These are phyloP conservation scores for Peromyscus californicus DNA, from an alignment of 2,113 vertebrate species.

Conservation along the genomic window DNA sequence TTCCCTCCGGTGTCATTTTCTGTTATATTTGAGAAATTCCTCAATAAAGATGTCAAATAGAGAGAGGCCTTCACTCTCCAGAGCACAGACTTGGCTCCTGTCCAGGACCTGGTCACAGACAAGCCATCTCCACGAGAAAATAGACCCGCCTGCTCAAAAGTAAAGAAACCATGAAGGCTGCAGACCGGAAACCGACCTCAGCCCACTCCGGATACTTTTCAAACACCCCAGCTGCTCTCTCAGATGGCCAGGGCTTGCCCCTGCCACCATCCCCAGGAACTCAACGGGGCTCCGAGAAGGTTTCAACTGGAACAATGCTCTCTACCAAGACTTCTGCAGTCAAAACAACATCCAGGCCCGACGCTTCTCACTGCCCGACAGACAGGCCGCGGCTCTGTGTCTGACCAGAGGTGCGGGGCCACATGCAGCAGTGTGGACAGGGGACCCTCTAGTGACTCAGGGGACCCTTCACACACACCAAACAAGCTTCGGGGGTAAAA, in stretches of 20 bases:
- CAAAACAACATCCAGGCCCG: neutral
- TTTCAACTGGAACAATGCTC: neutral
- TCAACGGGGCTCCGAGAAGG: neutral
- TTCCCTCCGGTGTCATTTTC: constrained; percentile 87
- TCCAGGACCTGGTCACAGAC: constrained; percentile 85
- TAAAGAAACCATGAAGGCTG: constrained; percentile 55
- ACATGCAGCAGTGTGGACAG: too few species aligned
- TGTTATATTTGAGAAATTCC: constrained; percentile 89
- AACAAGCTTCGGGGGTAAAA: accelerated
- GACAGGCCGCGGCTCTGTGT: neutral
- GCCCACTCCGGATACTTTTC: neutral
- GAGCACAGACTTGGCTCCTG: constrained; percentile 82
- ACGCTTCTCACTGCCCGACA: accelerated
- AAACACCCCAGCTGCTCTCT: neutral
- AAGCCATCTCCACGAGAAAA: constrained; percentile 84
- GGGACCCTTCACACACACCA: neutral
- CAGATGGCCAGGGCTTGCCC: neutral
- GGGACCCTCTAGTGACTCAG: neutral
- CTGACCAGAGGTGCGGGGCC: neutral
- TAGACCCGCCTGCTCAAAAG: constrained; percentile 54
- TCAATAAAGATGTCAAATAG: constrained; percentile 90
- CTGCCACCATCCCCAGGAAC: constrained; percentile 2
- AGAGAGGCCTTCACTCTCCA: constrained; percentile 80
- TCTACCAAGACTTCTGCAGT: neutral
- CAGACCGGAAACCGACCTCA: constrained; percentile 42